Evolutionary conservation across 2,888 invertebrate species (phyloP).

Genomic region (Apodemia zela): DNA sequence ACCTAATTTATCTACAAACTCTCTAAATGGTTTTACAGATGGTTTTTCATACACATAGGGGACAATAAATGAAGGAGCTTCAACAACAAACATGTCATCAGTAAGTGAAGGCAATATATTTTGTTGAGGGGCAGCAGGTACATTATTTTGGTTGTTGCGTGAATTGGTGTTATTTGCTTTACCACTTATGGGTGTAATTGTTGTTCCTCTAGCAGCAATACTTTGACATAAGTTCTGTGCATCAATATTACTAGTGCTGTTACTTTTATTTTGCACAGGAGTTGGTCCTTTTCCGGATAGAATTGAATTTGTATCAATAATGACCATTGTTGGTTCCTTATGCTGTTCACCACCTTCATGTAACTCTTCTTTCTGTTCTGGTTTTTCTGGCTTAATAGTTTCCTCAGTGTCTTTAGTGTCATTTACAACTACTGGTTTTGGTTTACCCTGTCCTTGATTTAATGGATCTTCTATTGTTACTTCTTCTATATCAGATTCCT

Average conservation of each 20-base stretch:
- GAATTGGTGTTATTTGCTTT: conserved; percentile 40
- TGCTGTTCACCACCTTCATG: conserved; percentile 60
- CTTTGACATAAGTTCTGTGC: conserved; percentile 70
- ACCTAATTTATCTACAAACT: conserved; percentile 85
- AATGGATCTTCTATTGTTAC: conserved; percentile 86
- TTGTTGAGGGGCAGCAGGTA: conserved; percentile 48
- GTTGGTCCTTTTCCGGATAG: conserved; percentile 57
- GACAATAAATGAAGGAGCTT: conserved; percentile 95
- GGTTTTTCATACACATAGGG: conserved; percentile 96
- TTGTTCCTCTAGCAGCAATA: conserved; percentile 73
- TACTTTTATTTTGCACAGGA: conserved; percentile 43
- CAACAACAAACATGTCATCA: conserved; percentile 95
- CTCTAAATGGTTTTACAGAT: conserved; percentile 88
- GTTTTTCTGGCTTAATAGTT: conserved; percentile 78
- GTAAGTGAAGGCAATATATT: conserved; percentile 89
- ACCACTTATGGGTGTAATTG: conserved; percentile 76
- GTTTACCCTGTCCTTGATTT: conserved; percentile 55
- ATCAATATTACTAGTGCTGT: conserved; percentile 46
- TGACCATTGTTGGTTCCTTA: conserved; percentile 89
- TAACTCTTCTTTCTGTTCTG: conserved; percentile 37
- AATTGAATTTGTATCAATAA: conserved; percentile 91
- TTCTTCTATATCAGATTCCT: conserved; percentile 83
- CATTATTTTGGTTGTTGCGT: conserved; percentile 34
- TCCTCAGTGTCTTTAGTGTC: conserved; percentile 87
- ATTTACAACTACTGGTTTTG: conserved; percentile 83